Base-by-base conservation (phyloP, 2,888 invertebrate species). In the Cataglyphis altisquamis region DNA sequence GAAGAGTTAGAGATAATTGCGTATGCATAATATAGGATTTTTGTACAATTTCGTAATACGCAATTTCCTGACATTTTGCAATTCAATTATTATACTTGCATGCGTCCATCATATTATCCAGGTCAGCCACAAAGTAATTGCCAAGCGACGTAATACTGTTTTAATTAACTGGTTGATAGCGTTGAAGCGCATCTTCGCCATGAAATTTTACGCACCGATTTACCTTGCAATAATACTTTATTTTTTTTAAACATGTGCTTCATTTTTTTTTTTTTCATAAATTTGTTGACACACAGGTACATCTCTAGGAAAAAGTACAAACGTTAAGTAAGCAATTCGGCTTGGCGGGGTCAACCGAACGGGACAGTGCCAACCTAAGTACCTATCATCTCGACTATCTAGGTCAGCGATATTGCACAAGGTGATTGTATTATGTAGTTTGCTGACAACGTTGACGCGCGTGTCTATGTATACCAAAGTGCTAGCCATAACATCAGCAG, bases 341-440 rank as follows among this genome's bases (percentile, higher is more conserved):
- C 32, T 21, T 45, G 21, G 21, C 48, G 32, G 74, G 21, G 25
- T 66, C 66, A 41, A 66, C 25, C 25, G 25, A 74, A 48, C 62
- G 15, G 45, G 73, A 63, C 32, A 73, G 12, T 62, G 32, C 39
- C 64, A 62, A 21, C 41, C 52, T 45, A 39, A 57, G 84, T 82
- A 81, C 62, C 77, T 48, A 78, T 63, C 88, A 89, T 88, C 89
- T 85, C 86, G 85, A 90, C 86, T 85, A 90, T 90, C 85, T 90
- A 87, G 90, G 90, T 88, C 90, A 88, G 55, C 83, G 74, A 85
- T 86, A 63, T 48, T 63, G 10, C 32, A 41, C 73, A 52, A 64
- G 67, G 72, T 57, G 86, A 63, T 86, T 87, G 63, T 86, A 18
- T 89, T 84, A 32, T 36, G 32, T 36, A 74, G 85, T 85, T 86